phyloP scores from a whole-genome alignment of 2,113 vertebrate species.

The Scomber colias region DNA sequence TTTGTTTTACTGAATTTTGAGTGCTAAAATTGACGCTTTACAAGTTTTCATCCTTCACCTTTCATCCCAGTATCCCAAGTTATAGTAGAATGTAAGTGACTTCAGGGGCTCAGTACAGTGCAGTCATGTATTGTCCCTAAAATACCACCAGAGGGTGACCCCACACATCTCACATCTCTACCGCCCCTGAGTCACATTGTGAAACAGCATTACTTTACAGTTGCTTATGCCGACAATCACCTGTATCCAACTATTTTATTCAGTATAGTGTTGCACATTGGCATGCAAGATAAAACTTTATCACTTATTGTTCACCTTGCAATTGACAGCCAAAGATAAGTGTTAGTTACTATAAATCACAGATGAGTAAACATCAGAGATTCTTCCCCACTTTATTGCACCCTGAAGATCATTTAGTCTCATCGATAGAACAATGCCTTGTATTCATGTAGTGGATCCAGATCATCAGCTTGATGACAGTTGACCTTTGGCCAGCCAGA shows the following conservation, averaged over 20 bases:
- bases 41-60: background rate
- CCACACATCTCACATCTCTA: slow-evolving; percentile 13
- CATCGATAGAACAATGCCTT: slow-evolving; percentile 11
- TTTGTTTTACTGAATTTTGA: background rate
- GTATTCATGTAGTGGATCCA: background rate
- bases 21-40: background rate
- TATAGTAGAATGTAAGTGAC: slow-evolving; percentile 5
- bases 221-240: slow-evolving; percentile 21
- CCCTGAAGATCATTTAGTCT: slow-evolving; percentile 2
- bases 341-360: slow-evolving; percentile 1
- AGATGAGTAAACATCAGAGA: background rate
- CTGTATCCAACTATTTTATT: background rate
- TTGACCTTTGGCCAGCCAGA: slow-evolving; percentile 21
- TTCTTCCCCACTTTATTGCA: background rate
- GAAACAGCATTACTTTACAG: background rate
- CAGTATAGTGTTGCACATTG: background rate
- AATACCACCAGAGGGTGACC: slow-evolving; percentile 60
- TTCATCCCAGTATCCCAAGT: background rate
- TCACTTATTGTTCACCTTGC: background rate
- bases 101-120: background rate
- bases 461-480: slow-evolving; percentile 11
- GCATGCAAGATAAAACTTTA: background rate
- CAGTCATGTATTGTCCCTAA: background rate
- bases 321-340: slow-evolving; percentile 51
- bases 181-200: background rate